Evolutionary conservation across 1,140 invertebrate genomes (phyloP), one percentile per base, ranked within the genome.

Genomic region (Cryptotermes secundus): DNA sequence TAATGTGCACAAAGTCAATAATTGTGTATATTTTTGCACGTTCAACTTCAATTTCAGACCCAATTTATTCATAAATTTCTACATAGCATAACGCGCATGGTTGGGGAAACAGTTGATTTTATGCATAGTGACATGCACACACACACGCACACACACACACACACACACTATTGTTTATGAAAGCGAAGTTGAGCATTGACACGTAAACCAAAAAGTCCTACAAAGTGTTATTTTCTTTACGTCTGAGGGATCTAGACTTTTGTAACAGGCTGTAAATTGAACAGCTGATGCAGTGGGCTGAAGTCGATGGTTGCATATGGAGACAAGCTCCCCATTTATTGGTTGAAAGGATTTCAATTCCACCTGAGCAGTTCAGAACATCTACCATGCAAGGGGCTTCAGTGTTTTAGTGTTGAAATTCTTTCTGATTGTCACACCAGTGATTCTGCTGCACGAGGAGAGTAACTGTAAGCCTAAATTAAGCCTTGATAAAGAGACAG

Each of bases 21-120:
- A n/a, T n/a, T n/a, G n/a, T n/a, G n/a, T n/a, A n/a, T n/a, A n/a
- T 49, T 49, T 79, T 81, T 36, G 85, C 79, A 26, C 31, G 59
- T n/a, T 72, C 9, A n/a, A n/a, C 26, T 31, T 26, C n/a, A 31
- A 14, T 72, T 72, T 16, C 59, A 72, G 59, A 72, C 26, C 26
- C 59, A 6, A 1, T 31, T 72, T 72, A 3, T 72, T 26, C 59
- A 72, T 72, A 72, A n/a, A 72, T n/a, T n/a, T 72, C 26, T 2
- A n/a, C 26, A 31, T 0, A 31, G 26, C 1, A 72, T n/a, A 2
- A 31, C n/a, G 31, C n/a, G 3, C n/a, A 72, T 31, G 59, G n/a
- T n/a, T 2, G 9, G 31, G 9, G 10, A 72, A 72, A 31, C 26
- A 72, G 0, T 1, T 26, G 7, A 1, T 16, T 49, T 49, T 49